Evolutionary conservation across 2,113 vertebrate species (phyloP).

Genomic region (Lucifuga dentata): DNA sequence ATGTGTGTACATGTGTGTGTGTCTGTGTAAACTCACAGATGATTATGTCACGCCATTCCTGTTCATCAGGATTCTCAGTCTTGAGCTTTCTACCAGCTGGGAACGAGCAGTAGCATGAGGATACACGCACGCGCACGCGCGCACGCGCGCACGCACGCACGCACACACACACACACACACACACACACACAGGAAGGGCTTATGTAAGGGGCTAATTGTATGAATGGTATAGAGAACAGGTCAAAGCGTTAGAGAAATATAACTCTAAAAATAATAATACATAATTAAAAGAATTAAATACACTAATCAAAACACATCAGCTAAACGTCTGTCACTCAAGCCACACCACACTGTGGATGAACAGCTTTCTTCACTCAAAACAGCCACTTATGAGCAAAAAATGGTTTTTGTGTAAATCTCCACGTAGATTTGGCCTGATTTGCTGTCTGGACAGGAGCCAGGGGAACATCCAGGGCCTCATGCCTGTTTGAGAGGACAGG

Average conservation of each 20-base stretch:
- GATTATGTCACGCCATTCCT: slow-evolving; percentile 13
- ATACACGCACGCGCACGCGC: slow-evolving; percentile 3
- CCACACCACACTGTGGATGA: neutral
- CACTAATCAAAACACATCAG: slow-evolving; percentile 9
- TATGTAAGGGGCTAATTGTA: slow-evolving; percentile 59
- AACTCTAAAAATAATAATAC: too few relatives aligned
- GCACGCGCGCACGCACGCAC: slow-evolving; percentile 10
- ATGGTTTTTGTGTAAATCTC: too few relatives aligned
- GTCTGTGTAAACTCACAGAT: neutral
- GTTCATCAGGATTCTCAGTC: neutral
- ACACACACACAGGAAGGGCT: slow-evolving; percentile 1
- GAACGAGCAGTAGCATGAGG: neutral
- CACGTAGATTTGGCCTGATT: too few relatives aligned
- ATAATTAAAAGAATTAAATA: too few relatives aligned
- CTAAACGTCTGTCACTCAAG: neutral
- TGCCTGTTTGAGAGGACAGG: slow-evolving; percentile 21
- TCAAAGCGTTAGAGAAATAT: too few relatives aligned
- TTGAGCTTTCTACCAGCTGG: slow-evolving; percentile 26
- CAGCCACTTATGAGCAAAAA: neutral
- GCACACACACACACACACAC: slow-evolving; percentile 11
- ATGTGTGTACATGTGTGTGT: neutral
- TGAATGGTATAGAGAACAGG: too few relatives aligned
- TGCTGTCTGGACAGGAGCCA: neutral
- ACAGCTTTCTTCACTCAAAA: slow-evolving; percentile 3
- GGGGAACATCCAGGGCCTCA: slow-evolving; percentile 32